Base-by-base conservation (phyloP, 2,113 vertebrate species). In the Pterocles burchelli region DNA sequence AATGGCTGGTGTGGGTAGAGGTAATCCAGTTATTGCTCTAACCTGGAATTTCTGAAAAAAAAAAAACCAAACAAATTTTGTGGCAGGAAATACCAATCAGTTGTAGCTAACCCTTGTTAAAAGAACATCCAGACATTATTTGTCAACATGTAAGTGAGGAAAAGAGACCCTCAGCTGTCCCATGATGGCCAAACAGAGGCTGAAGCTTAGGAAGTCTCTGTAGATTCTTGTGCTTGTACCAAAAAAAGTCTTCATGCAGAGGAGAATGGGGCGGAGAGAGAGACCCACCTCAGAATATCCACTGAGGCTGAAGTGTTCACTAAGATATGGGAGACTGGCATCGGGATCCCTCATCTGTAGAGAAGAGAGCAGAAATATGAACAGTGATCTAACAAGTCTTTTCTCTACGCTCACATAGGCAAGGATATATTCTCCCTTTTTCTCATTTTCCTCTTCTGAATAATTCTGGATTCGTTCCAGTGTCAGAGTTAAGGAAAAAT, bases 351-450 rank as follows among this genome's bases (percentile, higher is more conserved):
- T 71, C 4, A 1, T 67, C 57, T 84, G 33, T 34, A 63, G 58
- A 0, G 0, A 9, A 0, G 0, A 71, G 22, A 81, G 38, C 34
- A 82, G 85, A 88, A 82, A 34, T 34, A 29, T 1, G 1, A 71
- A 33, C n/a, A 65, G 28, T 49, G 49, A 58, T 85, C 82, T 66
- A 25, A 67, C 52, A 89, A 20, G 36, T 89, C 43, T 88, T 71
- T 51, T 77, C 48, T 71, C 73, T 74, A 3, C 0, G 2, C 13
- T 74, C 38, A 33, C 13, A 20, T 31, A 22, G 36, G 41, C 59
- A 70, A 77, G 49, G 29, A 59, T 83, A 10, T 33, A 74, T 41
- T 83, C 33, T 62, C 46, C 28, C 8, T 46, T 25, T 76, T 10
- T 51, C 57, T 68, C 43, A 10, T 79, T 83, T 90, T 77, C 57